Base-by-base conservation (phyloP, 2,888 invertebrate genomes). In the Caenorhabditis sp. region DNA sequence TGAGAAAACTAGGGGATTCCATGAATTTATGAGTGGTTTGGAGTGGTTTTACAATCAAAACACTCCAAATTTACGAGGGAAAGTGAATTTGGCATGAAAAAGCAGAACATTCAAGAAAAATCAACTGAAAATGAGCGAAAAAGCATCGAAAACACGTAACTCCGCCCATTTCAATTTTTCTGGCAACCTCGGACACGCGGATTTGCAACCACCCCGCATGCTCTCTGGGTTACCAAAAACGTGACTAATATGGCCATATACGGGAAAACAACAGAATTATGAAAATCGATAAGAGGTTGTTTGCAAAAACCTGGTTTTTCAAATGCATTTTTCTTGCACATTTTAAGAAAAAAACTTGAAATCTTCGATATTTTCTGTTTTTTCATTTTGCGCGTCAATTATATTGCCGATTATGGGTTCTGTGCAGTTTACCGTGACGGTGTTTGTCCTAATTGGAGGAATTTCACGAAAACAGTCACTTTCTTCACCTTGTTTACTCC, bases 131-230 rank as follows among this genome's bases (percentile, higher is more conserved):
- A 51, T 26, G 32, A 9, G 18, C 9, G 26, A 60, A 70, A 6
- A 9, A 71, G n/a, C 1, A 20, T 0, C 35, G 6, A 60, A 47
- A 47, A 68, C 28, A 40, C 13, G 32, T 22, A 37, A n/a, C 58
- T 32, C 58, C 60, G 58, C 60, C 60, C n/a, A 32, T 32, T 24
- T 56, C 37, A 40, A 60, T 28, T 26, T 32, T 71, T 71, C 71
- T 62, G 9, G 71, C 44, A 55, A 18, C 20, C 60, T 62, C 62
- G 2, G 8, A 2, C 11, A 18, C 53, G 61, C 28, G 11, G 2
- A 2, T 18, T 47, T 2, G n/a, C 18, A 47, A 18, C 3, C 5
- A 47, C 58, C 18, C 2, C 60, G 60, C 20, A 22, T 20, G 40
- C 11, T 35, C 9, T 56, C 40, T n/a, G n/a, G n/a, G n/a, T n/a